phyloP scores from a whole-genome alignment of 2,888 invertebrate species.

The Drosophila monieri region DNA sequence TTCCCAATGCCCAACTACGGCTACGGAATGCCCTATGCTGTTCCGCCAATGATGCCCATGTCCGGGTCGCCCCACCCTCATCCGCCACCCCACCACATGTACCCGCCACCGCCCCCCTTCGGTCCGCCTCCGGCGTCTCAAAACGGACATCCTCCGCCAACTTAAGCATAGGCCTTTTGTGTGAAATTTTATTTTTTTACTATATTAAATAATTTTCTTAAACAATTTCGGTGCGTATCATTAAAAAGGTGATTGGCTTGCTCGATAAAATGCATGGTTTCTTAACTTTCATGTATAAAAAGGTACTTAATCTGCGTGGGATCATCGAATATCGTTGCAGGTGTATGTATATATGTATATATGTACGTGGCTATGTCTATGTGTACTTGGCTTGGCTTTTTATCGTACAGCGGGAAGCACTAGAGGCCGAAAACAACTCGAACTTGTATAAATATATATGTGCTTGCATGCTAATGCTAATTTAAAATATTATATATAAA shows the following conservation, averaged over 20 bases:
- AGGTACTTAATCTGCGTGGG: conserved; percentile 72
- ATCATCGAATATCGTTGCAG: conserved; percentile 49
- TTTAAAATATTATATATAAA: conserved; percentile 26
- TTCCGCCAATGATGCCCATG: conserved; percentile 47
- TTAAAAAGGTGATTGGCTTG: conserved; percentile 39
- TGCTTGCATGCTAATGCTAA: conserved; percentile 34
- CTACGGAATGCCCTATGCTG: conserved; percentile 53
- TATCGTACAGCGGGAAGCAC: conserved; percentile 47
- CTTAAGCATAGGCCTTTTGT: neutral
- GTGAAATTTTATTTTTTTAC: conserved; percentile 22
- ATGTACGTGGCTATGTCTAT: conserved; percentile 24
- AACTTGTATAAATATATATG: conserved; percentile 33
- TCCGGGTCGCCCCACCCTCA: conserved; percentile 21
- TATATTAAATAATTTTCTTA: conserved; percentile 34
- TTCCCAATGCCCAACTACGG: conserved; percentile 63
- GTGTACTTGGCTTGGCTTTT: conserved; percentile 27
- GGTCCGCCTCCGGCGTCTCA: conserved; percentile 11
- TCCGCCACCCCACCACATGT: conserved; percentile 11
- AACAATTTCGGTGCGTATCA: conserved; percentile 41
- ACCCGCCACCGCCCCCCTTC: conserved; percentile 7
- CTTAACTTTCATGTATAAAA: conserved; percentile 62
- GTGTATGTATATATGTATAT: conserved; percentile 47
- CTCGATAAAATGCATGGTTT: conserved; percentile 52
- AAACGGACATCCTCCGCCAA: conserved; percentile 5
- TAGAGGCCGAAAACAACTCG: conserved; percentile 27